phyloP scores from a whole-genome alignment of 2,113 vertebrate genomes.

The Cnemophilus loriae region DNA sequence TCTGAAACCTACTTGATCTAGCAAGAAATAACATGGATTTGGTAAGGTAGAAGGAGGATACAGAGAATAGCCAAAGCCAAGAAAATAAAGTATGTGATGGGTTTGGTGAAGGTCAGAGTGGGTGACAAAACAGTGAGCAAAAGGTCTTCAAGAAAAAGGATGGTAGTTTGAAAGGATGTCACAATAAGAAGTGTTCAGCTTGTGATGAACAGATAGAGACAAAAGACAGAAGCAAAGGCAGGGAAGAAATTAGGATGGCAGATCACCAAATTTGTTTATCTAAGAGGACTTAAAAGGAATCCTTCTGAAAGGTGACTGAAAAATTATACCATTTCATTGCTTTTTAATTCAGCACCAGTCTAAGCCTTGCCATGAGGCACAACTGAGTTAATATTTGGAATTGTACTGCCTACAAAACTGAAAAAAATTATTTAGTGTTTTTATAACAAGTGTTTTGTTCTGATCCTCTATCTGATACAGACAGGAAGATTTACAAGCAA shows the following conservation, averaged over 20 bases:
- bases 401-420: background rate
- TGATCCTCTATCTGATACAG: background rate
- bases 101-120: background rate
- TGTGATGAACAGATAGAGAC: background rate
- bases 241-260: background rate
- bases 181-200: background rate
- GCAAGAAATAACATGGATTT: background rate
- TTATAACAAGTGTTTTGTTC: background rate
- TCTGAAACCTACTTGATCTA: background rate
- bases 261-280: background rate
- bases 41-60: background rate
- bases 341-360: background rate
- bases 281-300: background rate
- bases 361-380: background rate
- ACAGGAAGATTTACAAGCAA: background rate
- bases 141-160: background rate
- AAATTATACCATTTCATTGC: background rate
- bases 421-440: background rate
- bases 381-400: background rate
- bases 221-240: background rate
- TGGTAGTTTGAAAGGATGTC: background rate
- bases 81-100: background rate
- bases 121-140: background rate
- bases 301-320: background rate
- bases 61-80: background rate